Conservation (phyloP, 1,140 invertebrate genomes). For the Drosophila kepulauana region DNA sequence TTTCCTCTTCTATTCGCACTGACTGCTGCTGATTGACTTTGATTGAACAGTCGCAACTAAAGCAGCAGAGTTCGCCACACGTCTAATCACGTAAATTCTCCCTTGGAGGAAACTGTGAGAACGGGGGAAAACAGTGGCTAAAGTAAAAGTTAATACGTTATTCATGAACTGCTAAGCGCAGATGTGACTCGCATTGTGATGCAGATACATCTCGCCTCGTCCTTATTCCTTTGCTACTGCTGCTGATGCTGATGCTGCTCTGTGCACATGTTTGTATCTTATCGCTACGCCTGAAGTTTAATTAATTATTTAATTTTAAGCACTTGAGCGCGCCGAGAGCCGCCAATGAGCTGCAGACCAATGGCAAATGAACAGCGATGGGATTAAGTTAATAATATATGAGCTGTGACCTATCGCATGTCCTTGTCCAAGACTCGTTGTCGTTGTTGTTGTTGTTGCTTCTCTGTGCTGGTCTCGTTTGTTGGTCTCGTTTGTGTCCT, state of each 20-base stretch:
- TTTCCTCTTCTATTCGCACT: conserved; percentile 2
- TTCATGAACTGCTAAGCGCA: conserved; percentile 83
- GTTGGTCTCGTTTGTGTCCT: background rate
- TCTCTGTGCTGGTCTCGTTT: conserved; percentile 21
- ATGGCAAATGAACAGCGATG: conserved; percentile 61
- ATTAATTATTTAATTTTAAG: conserved; percentile 84
- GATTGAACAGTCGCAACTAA: conserved; percentile 37
- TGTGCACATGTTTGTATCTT: conserved; percentile 24
- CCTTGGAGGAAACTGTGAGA: no score
- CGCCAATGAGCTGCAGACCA: conserved; percentile 59
- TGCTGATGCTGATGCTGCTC: background rate
- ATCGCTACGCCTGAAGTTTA: conserved; percentile 66
- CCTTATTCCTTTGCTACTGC: background rate
- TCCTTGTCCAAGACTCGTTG: background rate
- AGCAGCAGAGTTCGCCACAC: conserved; percentile 5
- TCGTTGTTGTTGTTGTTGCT: background rate
- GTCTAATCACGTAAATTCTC: conserved; percentile 35
- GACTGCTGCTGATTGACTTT: conserved; percentile 46
- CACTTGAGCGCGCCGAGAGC: conserved; percentile 77
- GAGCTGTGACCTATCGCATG: conserved; percentile 59
- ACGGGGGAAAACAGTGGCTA: conserved; percentile 34
- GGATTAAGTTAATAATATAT: conserved; percentile 84
- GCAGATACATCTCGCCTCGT: conserved; percentile 39
- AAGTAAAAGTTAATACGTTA: conserved; percentile 84
- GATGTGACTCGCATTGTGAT: conserved; percentile 82